Evolutionary conservation across 2,797 vertebrate genomes (phyloP).

Genomic region (Malacoctenus gilli): DNA sequence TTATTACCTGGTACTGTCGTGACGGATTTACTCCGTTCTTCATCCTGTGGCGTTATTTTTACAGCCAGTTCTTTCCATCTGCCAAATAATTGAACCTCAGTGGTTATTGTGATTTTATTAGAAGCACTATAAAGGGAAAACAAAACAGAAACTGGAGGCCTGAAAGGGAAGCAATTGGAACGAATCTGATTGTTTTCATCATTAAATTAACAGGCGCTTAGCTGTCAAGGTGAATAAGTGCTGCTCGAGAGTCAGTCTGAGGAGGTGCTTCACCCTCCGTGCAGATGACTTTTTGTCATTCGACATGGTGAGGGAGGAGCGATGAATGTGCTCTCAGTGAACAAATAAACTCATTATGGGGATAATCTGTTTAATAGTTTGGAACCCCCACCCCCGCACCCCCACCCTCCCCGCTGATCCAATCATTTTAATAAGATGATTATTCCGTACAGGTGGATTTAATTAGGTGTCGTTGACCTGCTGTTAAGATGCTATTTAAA

Average conservation of each 20-base stretch:
- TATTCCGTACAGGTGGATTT: constrained; percentile 74
- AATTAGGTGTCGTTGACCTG: constrained; percentile 77
- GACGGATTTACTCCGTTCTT: constrained; percentile 34
- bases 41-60: constrained; percentile 20
- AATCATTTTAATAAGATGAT: constrained; percentile 79
- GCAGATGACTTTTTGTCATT: constrained; percentile 41
- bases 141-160: neutral
- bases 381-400: no score
- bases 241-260: constrained; percentile 16
- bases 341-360: constrained; percentile 78
- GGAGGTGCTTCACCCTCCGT: constrained; percentile 21
- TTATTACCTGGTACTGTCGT: neutral
- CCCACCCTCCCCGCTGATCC: constrained; percentile 58
- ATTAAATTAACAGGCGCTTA: constrained; percentile 25
- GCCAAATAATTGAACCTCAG: constrained; percentile 18
- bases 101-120: constrained; percentile 25
- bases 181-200: constrained; percentile 31
- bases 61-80: constrained; percentile 10
- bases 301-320: constrained; percentile 20
- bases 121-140: neutral
- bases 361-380: constrained; percentile 73
- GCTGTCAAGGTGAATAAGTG: constrained; percentile 43
- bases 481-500: constrained; percentile 68
- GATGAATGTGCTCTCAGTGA: constrained; percentile 62
- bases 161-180: constrained; percentile 16